Conservation (phyloP, 2,888 invertebrate genomes). For the Stramonita haemastoma region DNA sequence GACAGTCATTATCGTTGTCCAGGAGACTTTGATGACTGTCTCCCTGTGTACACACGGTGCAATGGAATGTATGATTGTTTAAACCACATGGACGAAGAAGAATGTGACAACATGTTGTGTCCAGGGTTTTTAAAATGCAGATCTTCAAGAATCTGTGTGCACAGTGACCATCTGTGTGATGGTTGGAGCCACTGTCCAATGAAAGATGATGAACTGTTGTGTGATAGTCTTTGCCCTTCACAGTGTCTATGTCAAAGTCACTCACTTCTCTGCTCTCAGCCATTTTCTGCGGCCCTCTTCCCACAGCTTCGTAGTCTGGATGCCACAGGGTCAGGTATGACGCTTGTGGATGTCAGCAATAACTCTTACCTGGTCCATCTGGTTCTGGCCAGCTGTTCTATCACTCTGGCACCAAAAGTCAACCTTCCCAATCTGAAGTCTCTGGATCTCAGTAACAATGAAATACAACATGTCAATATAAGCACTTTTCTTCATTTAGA, state of each 20-base stretch:
- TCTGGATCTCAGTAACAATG: not conserved
- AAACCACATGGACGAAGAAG: not conserved
- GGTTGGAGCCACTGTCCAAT: constrained; percentile 5
- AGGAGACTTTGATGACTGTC: not conserved
- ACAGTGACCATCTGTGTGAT: constrained; percentile 16
- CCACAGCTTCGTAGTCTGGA: not conserved
- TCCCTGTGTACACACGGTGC: constrained; percentile 1
- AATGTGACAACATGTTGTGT: not conserved
- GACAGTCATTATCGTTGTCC: constrained; percentile 5
- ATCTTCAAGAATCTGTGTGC: not conserved
- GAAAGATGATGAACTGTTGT: not conserved
- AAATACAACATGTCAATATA: not conserved
- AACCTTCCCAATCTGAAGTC: not conserved
- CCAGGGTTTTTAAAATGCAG: not conserved
- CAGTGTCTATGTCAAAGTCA: constrained; percentile 12
- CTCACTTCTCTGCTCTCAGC: not conserved
- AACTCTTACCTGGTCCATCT: not conserved
- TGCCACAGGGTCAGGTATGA: not conserved
- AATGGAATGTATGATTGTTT: constrained; percentile 14
- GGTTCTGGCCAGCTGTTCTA: not conserved
- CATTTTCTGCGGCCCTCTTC: not conserved
- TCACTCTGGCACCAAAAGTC: not conserved
- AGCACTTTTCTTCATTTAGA: not conserved
- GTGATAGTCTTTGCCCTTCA: not conserved
- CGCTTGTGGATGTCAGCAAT: not conserved